Conservation (phyloP, 2,888 invertebrate species). For the Apotomis betuletana region DNA sequence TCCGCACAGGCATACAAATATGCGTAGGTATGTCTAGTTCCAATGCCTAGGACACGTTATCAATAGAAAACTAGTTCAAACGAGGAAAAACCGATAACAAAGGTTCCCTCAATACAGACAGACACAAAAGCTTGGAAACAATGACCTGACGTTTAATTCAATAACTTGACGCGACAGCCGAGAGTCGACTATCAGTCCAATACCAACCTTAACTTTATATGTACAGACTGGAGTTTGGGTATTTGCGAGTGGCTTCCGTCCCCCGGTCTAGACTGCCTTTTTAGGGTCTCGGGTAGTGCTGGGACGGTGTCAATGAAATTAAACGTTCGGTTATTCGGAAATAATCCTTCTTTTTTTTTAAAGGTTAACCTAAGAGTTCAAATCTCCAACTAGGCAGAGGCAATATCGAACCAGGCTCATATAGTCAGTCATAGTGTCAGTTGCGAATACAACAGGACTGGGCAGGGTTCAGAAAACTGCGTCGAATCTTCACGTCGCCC, state of each 20-base stretch:
- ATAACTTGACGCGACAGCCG: conserved; percentile 22
- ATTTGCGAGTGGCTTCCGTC: conserved; percentile 22
- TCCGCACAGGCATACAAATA: too few relatives aligned
- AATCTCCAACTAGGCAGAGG: too few relatives aligned
- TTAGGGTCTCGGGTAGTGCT: conserved; percentile 11
- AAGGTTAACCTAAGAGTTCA: too few relatives aligned
- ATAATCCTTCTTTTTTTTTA: too few relatives aligned
- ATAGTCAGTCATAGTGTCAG: too few relatives aligned
- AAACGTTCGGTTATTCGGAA: too few relatives aligned
- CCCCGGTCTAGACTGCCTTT: conserved; percentile 34
- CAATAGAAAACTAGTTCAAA: conserved; percentile 21
- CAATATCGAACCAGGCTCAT: too few relatives aligned
- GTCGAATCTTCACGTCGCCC: too few relatives aligned
- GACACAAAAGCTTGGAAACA: conserved; percentile 40
- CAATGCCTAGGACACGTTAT: not conserved
- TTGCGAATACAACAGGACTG: too few relatives aligned
- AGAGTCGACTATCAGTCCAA: not conserved
- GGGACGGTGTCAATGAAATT: too few relatives aligned
- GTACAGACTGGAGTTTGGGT: not conserved
- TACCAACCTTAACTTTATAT: not conserved
- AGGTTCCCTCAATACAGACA: conserved; percentile 36
- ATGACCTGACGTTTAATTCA: conserved; percentile 35
- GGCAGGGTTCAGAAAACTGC: too few relatives aligned
- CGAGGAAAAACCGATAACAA: conserved; percentile 21
- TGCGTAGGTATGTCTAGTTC: too few relatives aligned